A percentile compares a stretch with the other conserved stretches of the same genome.
Evolutionary conservation across 2,797 vertebrate species (phyloP).

Genomic region (Gouania willdenowi): DNA sequence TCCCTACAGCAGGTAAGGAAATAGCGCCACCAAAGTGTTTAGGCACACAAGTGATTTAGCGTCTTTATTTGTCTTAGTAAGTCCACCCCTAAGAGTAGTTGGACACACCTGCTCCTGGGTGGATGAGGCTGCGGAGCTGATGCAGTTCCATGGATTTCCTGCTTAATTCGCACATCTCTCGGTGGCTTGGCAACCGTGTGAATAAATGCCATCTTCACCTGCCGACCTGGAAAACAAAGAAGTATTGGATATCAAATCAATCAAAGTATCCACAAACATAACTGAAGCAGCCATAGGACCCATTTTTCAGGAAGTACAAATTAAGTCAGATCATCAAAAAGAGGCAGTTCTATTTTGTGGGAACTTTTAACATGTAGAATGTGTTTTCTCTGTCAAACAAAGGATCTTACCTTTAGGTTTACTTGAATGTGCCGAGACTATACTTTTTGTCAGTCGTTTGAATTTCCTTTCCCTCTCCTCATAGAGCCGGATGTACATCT

Average conservation of each 20-base stretch:
- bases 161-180: conserved; percentile 75
- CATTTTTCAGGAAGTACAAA: no score
- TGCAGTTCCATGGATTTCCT: conserved; percentile 80
- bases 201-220: conserved; percentile 86
- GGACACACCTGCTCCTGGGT: conserved; percentile 74
- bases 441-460: conserved; percentile 80
- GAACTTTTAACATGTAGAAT: no score
- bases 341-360: no score
- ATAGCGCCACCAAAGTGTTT: no score
- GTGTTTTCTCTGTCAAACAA: no score
- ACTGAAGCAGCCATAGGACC: no score
- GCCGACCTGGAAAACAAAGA: conserved; percentile 69
- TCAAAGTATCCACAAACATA: no score
- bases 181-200: conserved; percentile 83
- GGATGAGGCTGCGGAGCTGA: conserved; percentile 59
- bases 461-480: conserved; percentile 84
- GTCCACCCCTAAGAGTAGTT: no score
- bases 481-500: conserved; percentile 82
- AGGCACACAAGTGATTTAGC: no score
- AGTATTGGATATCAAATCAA: background rate
- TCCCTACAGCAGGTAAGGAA: no score
- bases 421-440: conserved; percentile 79
- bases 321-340: no score
- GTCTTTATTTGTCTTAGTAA: no score
- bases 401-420: conserved; percentile 85